Percentiles rank a stretch among this genome's conserved stretches.
Conservation (phyloP, 2,113 vertebrate genomes). For the Ptychochromis oligacanthus region DNA sequence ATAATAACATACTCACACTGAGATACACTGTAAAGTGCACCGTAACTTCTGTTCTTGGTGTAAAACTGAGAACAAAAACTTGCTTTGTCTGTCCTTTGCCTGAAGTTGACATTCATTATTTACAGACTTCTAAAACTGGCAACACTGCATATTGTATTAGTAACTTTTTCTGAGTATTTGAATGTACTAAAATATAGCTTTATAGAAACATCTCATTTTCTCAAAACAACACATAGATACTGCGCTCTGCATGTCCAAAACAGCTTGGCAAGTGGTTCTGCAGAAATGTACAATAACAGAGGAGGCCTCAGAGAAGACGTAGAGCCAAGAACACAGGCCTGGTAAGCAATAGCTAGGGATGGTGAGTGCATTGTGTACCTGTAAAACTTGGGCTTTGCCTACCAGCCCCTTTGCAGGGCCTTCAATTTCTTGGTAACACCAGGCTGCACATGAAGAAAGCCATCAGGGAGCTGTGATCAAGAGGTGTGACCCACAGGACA, state of each 20-base stretch:
- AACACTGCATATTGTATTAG: neutral
- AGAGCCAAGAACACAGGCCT: neutral
- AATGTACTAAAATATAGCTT: neutral
- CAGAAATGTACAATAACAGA: neutral
- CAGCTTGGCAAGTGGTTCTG: neutral
- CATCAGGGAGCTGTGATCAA: neutral
- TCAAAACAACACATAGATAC: neutral
- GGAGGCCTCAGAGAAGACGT: neutral
- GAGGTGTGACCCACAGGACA: neutral
- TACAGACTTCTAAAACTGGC: neutral
- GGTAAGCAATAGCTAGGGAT: neutral
- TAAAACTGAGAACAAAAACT: neutral
- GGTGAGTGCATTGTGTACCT: neutral
- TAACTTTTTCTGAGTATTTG: neutral
- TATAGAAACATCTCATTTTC: neutral
- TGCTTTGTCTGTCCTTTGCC: neutral
- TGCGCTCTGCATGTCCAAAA: neutral
- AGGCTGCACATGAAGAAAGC: neutral
- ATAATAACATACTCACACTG: slow-evolving; percentile 15
- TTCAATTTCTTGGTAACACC: neutral
- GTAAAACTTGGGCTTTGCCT: neutral
- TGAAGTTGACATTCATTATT: neutral
- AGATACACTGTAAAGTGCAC: neutral
- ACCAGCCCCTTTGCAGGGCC: neutral
- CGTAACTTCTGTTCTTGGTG: neutral